Percentiles rank a stretch among this genome's conserved stretches.
These are phyloP conservation scores for Alligator mississippiensis DNA, from an alignment of 2,113 vertebrate genomes.

Conservation along the genomic window DNA sequence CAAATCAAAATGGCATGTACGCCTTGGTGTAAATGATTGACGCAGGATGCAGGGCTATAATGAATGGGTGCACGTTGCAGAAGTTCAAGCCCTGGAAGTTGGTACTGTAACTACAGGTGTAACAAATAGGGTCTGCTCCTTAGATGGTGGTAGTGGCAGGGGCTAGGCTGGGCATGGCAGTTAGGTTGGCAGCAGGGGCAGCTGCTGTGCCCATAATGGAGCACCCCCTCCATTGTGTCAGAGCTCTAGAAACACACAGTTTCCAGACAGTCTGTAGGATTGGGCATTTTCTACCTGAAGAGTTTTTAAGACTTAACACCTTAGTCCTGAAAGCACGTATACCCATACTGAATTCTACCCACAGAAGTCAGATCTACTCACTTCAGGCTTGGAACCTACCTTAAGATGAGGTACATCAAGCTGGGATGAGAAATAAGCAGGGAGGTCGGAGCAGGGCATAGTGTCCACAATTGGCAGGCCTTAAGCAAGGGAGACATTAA, in stretches of 20 bases:
- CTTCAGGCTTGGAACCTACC: neutral
- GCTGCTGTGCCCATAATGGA: too few relatives aligned
- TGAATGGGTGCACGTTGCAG: neutral
- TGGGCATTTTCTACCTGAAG: neutral
- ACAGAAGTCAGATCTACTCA: neutral
- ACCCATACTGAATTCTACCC: neutral
- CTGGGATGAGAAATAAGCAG: neutral
- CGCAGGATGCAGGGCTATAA: neutral
- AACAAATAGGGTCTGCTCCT: too few relatives aligned
- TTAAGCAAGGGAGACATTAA: slow-evolving; percentile 6
- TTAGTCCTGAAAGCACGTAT: neutral
- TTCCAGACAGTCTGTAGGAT: neutral
- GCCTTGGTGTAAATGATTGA: neutral
- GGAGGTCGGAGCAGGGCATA: accelerated
- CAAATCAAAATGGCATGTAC: neutral
- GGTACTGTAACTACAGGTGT: too few relatives aligned
- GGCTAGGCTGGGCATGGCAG: neutral
- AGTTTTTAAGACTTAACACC: neutral
- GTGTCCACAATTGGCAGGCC: slow-evolving; percentile 18
- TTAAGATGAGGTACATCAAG: neutral
- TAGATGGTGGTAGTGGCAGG: too few relatives aligned
- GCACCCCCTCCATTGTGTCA: neutral
- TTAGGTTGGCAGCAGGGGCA: neutral
- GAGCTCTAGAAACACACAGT: neutral
- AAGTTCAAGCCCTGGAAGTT: neutral